These are phyloP conservation scores for Plectrocnemia conspersa DNA, from an alignment of 1,140 invertebrate genomes.

Conservation along the genomic window DNA sequence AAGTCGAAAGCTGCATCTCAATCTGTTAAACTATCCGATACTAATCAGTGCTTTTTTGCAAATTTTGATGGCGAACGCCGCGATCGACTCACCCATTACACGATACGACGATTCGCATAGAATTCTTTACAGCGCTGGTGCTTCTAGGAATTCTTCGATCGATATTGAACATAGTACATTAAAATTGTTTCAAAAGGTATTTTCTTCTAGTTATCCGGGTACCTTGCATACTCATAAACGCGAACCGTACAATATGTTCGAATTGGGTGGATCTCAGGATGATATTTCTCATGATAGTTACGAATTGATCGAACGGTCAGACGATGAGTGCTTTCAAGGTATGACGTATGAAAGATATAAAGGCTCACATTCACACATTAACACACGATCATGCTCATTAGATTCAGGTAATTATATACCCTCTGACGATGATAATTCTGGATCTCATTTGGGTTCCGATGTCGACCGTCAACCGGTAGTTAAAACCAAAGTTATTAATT, in stretches of 20 bases:
- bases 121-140: slow-evolving; percentile 42
- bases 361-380: slow-evolving; percentile 38
- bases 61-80: slow-evolving; percentile 38
- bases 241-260: slow-evolving; percentile 54
- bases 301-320: slow-evolving; percentile 73
- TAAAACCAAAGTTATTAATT: slow-evolving; percentile 40
- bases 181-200: slow-evolving; percentile 55
- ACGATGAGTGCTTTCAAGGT: slow-evolving; percentile 55
- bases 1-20: slow-evolving; percentile 38
- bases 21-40: slow-evolving; percentile 21
- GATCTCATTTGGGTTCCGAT: slow-evolving; percentile 50
- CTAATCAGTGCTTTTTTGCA: slow-evolving; percentile 34
- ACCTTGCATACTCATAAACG: slow-evolving; percentile 63
- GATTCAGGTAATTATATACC: slow-evolving; percentile 66
- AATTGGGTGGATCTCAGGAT: slow-evolving; percentile 70
- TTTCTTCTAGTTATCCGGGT: slow-evolving; percentile 80
- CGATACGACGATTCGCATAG: slow-evolving; percentile 68
- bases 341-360: slow-evolving; percentile 41
- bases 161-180: slow-evolving; percentile 57
- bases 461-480: slow-evolving; percentile 39
- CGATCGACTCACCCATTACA: slow-evolving; percentile 68
- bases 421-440: slow-evolving; percentile 58
- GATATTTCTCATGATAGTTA: slow-evolving; percentile 86
- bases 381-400: slow-evolving; percentile 60
- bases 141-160: slow-evolving; percentile 55